Base-by-base conservation (phyloP, 64 coral and sea anemone genomes). In the Montipora capricornis region DNA sequence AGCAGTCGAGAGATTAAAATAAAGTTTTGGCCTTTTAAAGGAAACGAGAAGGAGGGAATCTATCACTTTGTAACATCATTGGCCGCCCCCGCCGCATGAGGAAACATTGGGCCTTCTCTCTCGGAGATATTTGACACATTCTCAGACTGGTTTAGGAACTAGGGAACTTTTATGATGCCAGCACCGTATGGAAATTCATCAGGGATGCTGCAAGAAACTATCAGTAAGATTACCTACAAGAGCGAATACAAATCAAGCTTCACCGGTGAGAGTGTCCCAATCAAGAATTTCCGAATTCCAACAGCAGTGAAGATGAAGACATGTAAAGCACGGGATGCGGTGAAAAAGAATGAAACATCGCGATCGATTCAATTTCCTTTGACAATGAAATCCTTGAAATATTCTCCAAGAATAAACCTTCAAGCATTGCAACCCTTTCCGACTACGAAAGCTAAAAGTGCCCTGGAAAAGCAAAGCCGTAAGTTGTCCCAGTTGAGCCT, bases 401-500 rank as follows among this genome's bases (percentile, higher is more conserved):
- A 80, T 73, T 22, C 79, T 20, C 44, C 78, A 76, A 60, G 49
- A 13, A 89, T 97, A n/a, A 97, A 97, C 44, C 81, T 91, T 12
- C 95, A 97, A 68, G 92, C 92, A 29, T 83, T 97, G 59, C 79
- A 97, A 68, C 95, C 95, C 53, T 88, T 51, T 10, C 84, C 76
- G 57, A 70, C 86, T 49, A 46, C 79, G 17, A 68, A 78, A 81
- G 69, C 83, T 5, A 89, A 79, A 68, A 94, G 92, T 61, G 95
- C 95, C 15, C 71, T 79, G 2, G 68, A 94, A 83, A 88, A 77
- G 58, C 94, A 20, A 12, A 82, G 71, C 12, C 88, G 79, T 11
- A 76, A 53, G 51, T 48, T 64, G 20, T 62, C 90, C 8, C 77
- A 80, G 22, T 20, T 76, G 4, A 92, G 77, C 49, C 55, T 44